Evolutionary conservation across 23 tunicate genomes (phyloP).

Genomic region (Aplidium turbinatum): DNA sequence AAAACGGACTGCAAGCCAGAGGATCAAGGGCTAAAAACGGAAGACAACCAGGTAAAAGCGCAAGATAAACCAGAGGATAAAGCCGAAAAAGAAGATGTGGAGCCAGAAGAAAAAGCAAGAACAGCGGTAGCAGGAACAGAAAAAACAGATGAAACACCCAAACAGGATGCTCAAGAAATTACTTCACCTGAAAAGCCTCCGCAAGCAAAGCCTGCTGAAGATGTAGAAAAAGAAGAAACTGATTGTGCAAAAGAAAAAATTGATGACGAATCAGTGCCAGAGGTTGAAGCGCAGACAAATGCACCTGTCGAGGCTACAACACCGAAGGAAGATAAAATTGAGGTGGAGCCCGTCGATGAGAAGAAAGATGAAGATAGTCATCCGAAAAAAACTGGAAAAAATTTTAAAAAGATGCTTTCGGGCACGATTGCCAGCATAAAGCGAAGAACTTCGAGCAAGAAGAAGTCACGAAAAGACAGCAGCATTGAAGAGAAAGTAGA

Average conservation of each 20-base stretch:
- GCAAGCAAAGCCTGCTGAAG: conserved; percentile 7
- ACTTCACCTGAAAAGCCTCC: no score
- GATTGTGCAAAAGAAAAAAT: not conserved
- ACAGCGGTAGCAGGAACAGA: no score
- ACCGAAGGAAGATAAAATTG: conserved; percentile 13
- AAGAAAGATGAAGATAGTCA: conserved; percentile 9
- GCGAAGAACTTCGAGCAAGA: conserved; percentile 49
- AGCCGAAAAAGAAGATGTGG: conserved; percentile 9
- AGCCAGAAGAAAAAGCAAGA: no score
- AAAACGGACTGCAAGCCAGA: not conserved
- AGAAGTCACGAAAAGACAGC: conserved; percentile 43
- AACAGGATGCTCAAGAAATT: no score
- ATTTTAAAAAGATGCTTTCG: conserved; percentile 38
- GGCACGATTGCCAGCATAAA: conserved; percentile 45
- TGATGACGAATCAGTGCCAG: not conserved
- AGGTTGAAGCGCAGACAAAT: not conserved
- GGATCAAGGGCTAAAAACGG: not conserved
- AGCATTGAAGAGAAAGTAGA: no score
- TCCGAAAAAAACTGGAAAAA: conserved; percentile 43
- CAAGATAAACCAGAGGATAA: not conserved
- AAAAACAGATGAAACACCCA: no score
- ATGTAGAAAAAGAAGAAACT: conserved; percentile 18
- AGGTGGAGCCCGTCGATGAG: conserved; percentile 8
- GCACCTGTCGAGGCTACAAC: not conserved
- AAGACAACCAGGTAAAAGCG: conserved; percentile 13